These are phyloP conservation scores for Colinus virginianus DNA, from an alignment of 2,113 vertebrate genomes.

Conservation along the genomic window DNA sequence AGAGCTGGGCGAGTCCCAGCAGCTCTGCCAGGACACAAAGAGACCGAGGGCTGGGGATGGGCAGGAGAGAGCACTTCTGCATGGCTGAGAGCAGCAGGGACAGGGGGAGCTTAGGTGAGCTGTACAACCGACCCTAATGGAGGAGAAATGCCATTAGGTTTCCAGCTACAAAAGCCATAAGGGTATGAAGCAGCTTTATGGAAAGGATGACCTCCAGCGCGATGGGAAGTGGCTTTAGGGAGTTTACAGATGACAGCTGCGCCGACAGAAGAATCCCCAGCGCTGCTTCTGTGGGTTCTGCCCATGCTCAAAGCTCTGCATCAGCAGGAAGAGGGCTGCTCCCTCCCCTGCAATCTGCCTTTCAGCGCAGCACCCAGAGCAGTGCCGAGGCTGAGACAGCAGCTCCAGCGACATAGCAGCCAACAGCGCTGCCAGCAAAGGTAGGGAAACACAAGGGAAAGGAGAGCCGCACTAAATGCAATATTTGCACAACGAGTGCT, in stretches of 20 bases:
- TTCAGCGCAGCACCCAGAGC: not conserved
- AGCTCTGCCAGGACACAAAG: not conserved
- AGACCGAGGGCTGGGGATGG: not conserved
- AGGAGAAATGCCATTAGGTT: not conserved
- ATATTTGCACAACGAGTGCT: fast-evolving
- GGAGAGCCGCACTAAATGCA: not conserved
- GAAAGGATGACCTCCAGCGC: not conserved
- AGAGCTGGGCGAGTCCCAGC: not conserved
- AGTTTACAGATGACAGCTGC: not conserved
- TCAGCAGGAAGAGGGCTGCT: not conserved
- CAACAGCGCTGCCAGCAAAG: not conserved
- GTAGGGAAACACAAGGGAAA: not conserved
- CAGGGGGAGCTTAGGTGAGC: not conserved
- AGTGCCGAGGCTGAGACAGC: not conserved
- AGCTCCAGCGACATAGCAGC: not conserved
- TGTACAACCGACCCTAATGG: not conserved
- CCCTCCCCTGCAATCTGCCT: not conserved
- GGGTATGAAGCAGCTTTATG: not conserved
- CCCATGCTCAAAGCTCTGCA: not conserved
- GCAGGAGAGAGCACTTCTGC: not conserved
- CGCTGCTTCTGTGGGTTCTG: not conserved
- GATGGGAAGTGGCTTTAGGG: not conserved
- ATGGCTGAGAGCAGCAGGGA: not conserved
- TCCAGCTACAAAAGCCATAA: fast-evolving
- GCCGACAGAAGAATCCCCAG: fast-evolving